These are phyloP conservation scores for Peribatodes rhomboidaria DNA, from an alignment of 2,888 invertebrate genomes.

Conservation along the genomic window DNA sequence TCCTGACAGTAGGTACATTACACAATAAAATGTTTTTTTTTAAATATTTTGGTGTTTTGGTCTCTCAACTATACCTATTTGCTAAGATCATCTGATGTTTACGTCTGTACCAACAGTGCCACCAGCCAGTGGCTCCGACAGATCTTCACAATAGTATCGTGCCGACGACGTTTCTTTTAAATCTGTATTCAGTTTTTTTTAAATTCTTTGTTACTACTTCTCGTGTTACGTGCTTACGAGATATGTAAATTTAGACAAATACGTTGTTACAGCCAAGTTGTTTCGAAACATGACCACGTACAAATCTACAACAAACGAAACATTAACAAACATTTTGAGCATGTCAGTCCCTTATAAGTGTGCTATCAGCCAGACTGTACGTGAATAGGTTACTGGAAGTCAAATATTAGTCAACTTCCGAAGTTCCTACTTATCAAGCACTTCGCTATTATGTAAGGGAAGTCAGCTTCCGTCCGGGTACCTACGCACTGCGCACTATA, in stretches of 20 bases:
- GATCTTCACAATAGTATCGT: too few species aligned
- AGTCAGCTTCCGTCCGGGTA: slow-evolving; percentile 61
- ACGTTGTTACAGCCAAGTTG: slow-evolving; percentile 6
- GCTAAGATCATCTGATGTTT: too few species aligned
- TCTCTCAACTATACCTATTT: too few species aligned
- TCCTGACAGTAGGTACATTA: too few species aligned
- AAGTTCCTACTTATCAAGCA: slow-evolving; percentile 64
- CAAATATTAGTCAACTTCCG: slow-evolving; percentile 64
- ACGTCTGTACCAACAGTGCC: background rate
- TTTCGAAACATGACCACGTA: slow-evolving; percentile 19
- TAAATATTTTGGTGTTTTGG: too few species aligned
- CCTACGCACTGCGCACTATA: slow-evolving; percentile 30
- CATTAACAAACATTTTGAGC: slow-evolving; percentile 24
- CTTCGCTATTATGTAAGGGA: slow-evolving; percentile 64
- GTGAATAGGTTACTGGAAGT: slow-evolving; percentile 53
- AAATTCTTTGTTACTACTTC: background rate
- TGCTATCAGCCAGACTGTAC: slow-evolving; percentile 51
- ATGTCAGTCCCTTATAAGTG: slow-evolving; percentile 26
- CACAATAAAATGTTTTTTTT: too few species aligned
- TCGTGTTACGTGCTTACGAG: background rate
- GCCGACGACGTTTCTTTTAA: background rate
- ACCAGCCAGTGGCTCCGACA: too few species aligned
- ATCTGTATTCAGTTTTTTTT: background rate
- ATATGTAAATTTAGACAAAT: background rate
- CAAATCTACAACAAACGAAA: slow-evolving; percentile 14